Percentiles rank a stretch among this genome's conserved stretches.
phyloP scores from a whole-genome alignment of 2,113 vertebrate species.

The Nymphicus hollandicus region DNA sequence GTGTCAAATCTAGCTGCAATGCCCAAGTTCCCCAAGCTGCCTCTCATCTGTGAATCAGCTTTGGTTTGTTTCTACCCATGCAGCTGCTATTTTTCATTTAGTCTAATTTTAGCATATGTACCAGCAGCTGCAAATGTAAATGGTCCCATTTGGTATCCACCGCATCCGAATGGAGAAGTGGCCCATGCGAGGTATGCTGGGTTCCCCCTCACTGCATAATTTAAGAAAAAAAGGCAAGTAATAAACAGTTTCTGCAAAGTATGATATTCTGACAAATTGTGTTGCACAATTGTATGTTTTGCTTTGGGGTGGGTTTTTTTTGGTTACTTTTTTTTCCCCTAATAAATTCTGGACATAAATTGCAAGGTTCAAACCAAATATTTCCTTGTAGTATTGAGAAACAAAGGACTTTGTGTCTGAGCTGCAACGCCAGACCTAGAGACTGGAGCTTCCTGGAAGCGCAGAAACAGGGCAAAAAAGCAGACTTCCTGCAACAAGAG shows the following conservation, averaged over 20 bases:
- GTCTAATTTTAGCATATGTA: conserved; percentile 49
- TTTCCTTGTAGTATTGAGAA: not conserved
- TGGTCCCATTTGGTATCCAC: conserved; percentile 12
- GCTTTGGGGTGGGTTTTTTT: not conserved
- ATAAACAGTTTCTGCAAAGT: not conserved
- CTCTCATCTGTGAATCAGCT: conserved; percentile 16
- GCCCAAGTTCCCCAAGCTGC: not conserved
- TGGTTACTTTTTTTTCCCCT: not conserved
- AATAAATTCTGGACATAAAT: not conserved
- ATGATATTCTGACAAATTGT: not conserved
- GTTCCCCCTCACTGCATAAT: not conserved
- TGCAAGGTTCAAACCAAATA: not conserved
- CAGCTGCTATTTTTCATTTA: conserved; percentile 49
- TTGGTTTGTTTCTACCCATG: conserved; percentile 13
- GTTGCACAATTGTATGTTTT: not conserved
- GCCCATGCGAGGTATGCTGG: not conserved
- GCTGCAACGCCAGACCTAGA: not conserved
- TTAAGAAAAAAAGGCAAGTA: not conserved
- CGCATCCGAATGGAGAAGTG: accelerated
- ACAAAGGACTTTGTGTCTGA: not conserved
- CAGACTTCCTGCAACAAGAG: not conserved
- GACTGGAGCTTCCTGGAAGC: not conserved
- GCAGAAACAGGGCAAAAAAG: not conserved
- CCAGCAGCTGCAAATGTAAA: conserved; percentile 55
- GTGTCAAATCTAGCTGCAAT: conserved; percentile 26